phyloP scores from a whole-genome alignment of 2,888 invertebrate species.

The Leuctra nigra region DNA sequence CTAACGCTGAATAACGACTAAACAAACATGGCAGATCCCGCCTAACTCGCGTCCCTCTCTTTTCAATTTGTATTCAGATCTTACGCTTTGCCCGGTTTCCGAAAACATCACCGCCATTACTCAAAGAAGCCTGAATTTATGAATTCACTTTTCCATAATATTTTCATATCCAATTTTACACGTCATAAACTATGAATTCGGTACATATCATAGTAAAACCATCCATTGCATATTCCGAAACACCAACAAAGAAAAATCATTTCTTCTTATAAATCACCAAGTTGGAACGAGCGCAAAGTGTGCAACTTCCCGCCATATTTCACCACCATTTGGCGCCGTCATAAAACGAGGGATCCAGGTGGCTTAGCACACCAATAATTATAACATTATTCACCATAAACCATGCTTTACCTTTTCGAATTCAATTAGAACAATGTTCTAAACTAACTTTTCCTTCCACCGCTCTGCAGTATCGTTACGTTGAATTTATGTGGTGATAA shows the following conservation, averaged over 20 bases:
- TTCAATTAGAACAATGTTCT: constrained; percentile 15
- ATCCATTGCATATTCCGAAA: constrained; percentile 2
- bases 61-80: constrained; percentile 9
- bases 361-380: constrained; percentile 14
- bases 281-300: neutral
- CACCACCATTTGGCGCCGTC: constrained; percentile 1
- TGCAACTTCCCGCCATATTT: constrained; percentile 4
- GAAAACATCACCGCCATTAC: constrained; percentile 12
- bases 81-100: constrained; percentile 2
- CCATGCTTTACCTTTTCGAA: constrained; percentile 10
- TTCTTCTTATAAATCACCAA: constrained; percentile 6
- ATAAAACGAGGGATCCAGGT: constrained; percentile 12
- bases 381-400: constrained; percentile 18
- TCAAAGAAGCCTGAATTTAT: constrained; percentile 20
- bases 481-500: constrained; percentile 15
- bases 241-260: constrained; percentile 8
- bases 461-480: constrained; percentile 5
- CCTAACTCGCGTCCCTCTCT: constrained; percentile 9
- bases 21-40: constrained; percentile 12
- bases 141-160: constrained; percentile 21
- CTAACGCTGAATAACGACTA: constrained; percentile 12
- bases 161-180: constrained; percentile 17
- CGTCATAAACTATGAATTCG: constrained; percentile 17
- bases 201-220: constrained; percentile 17
- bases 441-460: constrained; percentile 18